Conservation (phyloP, 2,113 vertebrate genomes). For the Phoenicopterus ruber region DNA sequence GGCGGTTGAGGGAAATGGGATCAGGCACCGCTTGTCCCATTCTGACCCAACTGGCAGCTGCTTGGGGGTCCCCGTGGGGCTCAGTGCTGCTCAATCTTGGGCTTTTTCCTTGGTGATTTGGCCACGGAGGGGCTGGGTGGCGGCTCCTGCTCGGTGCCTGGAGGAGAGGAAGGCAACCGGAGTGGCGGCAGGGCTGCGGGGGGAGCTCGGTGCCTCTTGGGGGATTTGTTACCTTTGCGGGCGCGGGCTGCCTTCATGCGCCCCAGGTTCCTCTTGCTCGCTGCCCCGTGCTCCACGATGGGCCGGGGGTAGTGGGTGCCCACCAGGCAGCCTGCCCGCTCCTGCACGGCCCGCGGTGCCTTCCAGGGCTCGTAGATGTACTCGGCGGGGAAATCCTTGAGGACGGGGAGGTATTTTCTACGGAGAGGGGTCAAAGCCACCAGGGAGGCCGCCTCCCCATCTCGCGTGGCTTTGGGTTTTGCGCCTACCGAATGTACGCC, state of each 20-base stretch:
- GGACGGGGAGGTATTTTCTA: constrained; percentile 76
- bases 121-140: rapidly evolving
- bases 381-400: constrained; percentile 69
- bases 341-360: constrained; percentile 69
- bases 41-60: too few relatives aligned
- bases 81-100: rapidly evolving
- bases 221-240: neutral
- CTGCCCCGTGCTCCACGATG: constrained; percentile 56
- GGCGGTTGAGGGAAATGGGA: rapidly evolving
- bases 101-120: neutral
- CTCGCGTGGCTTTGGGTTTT: neutral
- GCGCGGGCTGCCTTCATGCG: constrained; percentile 75
- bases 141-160: neutral
- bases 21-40: too few relatives aligned
- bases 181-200: neutral
- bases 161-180: neutral
- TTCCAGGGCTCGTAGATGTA: constrained; percentile 81
- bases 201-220: neutral
- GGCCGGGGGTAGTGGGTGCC: constrained; percentile 76
- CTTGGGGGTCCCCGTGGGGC: neutral
- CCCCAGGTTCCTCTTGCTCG: constrained; percentile 71
- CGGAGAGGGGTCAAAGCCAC: neutral
- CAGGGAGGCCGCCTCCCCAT: rapidly evolving
- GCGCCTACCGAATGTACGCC: constrained; percentile 70
- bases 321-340: constrained; percentile 77